A percentile compares a stretch with the other conserved stretches of the same genome.
These are phyloP conservation scores for Lateolabrax maculatus DNA, from an alignment of 2,797 vertebrate species.

Conservation along the genomic window DNA sequence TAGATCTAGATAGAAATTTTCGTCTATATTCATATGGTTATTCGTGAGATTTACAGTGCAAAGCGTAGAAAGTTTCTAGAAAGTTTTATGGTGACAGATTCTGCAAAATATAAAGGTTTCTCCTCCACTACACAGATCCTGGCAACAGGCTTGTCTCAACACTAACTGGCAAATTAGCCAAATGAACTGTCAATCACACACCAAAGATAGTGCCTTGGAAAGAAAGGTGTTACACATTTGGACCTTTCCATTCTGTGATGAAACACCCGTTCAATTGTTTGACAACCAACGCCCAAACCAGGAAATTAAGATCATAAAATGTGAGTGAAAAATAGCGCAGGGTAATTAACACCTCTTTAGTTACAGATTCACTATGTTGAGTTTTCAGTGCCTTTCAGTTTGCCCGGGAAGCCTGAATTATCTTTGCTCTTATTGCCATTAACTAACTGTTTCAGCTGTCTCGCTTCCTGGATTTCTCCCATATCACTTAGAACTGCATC, in stretches of 20 bases:
- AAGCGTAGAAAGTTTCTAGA: not conserved
- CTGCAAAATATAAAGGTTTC: not conserved
- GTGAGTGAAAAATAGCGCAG: not conserved
- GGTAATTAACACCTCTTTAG: conserved; percentile 9
- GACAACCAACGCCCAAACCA: not conserved
- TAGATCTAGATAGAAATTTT: too few species aligned
- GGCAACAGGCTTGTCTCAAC: not conserved
- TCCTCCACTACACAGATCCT: not conserved
- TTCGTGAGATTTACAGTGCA: not conserved
- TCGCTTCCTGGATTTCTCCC: conserved; percentile 3
- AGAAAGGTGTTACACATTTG: not conserved
- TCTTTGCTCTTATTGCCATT: not conserved
- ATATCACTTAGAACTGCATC: conserved; percentile 7
- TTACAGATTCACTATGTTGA: not conserved
- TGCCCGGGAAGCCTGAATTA: not conserved
- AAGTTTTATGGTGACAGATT: not conserved
- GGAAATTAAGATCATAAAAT: not conserved
- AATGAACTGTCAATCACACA: not conserved
- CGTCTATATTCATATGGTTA: too few species aligned
- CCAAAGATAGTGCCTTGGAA: not conserved
- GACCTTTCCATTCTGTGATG: not conserved
- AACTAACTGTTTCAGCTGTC: conserved; percentile 8
- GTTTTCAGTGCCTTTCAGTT: too few species aligned
- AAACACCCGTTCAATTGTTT: not conserved
- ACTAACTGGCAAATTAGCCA: not conserved